Evolutionary conservation across 1,140 invertebrate species (phyloP), one percentile per base, ranked within the genome.

Genomic region (Chironomus tepperi): DNA sequence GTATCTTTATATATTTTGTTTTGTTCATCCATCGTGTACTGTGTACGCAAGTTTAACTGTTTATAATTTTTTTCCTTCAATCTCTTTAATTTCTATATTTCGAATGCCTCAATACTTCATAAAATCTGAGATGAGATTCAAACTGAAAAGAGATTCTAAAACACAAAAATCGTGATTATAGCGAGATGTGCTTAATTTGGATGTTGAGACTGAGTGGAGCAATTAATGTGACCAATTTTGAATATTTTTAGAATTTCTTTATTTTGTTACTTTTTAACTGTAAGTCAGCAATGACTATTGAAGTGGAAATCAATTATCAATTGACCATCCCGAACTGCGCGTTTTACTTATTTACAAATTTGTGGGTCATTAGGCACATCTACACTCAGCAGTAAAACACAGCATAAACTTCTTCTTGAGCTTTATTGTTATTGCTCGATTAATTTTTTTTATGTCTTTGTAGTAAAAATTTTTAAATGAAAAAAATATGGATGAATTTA

Each of bases 141-240:
- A n/a, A n/a, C n/a, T n/a, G n/a, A n/a, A n/a, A n/a, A n/a, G n/a
- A n/a, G n/a, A n/a, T n/a, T n/a, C n/a, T n/a, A n/a, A n/a, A n/a
- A n/a, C n/a, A 34, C 24, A 34, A 34, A 34, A 57, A n/a, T 57
- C 47, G 47, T 57, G 47, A 57, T 57, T 12, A 57, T 57, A 12
- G 47, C 47, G n/a, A 57, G 47, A 57, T 57, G 47, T 57, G 47
- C 47, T 57, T 57, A 57, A 57, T 57, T 57, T 57, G 47, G 47
- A 57, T 5, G n/a, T 12, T n/a, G 24, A 34, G 24, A 34, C 24
- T 34, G 24, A 57, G 47, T 57, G 47, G 24, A 34, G 47, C 47
- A 57, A 12, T 57, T n/a, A 57, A 57, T 57, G 47, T 57, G 47
- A 57, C 47, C 47, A 57, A 57, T 57, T 57, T 12, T 57, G 47